Percentiles rank a stretch among this genome's conserved stretches.
These are phyloP conservation scores for Acrocyrtus sp. DNA, from an alignment of 2,888 invertebrate genomes.

Conservation along the genomic window DNA sequence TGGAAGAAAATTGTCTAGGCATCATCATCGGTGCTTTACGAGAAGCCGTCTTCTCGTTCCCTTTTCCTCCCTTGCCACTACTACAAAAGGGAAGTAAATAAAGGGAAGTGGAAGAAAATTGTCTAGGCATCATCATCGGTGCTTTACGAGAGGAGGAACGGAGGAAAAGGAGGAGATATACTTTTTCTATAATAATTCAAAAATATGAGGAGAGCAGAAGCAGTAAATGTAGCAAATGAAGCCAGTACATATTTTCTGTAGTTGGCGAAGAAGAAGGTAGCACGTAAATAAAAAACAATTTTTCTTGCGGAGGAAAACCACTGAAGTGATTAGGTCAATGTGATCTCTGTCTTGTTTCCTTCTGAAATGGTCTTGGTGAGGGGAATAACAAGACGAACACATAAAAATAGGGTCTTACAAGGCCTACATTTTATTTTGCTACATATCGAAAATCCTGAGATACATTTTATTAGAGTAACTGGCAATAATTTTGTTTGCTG, in stretches of 20 bases:
- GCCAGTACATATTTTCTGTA: slow-evolving; percentile 4
- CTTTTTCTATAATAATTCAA: slow-evolving; percentile 35
- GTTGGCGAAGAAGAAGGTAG: no score
- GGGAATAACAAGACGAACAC: neutral
- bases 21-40: slow-evolving; percentile 1
- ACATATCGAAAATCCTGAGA: no score
- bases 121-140: no score
- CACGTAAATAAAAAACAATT: slow-evolving; percentile 33
- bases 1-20: neutral
- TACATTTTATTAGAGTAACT: neutral
- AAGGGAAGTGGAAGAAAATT: neutral
- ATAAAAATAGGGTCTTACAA: no score
- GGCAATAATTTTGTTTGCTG: no score
- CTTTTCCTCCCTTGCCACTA: no score
- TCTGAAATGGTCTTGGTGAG: neutral
- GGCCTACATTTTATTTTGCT: no score
- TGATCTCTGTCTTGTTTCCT: slow-evolving; percentile 9
- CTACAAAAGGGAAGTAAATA: neutral
- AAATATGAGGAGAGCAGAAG: slow-evolving; percentile 14
- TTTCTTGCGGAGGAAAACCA: slow-evolving; percentile 33
- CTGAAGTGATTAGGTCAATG: slow-evolving; percentile 45
- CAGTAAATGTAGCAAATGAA: neutral
- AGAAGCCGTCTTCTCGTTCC: no score
- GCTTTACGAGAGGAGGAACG: slow-evolving; percentile 4
- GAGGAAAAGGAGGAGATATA: slow-evolving; percentile 30